Evolutionary conservation across 1,140 invertebrate genomes (phyloP), one percentile per base, ranked within the genome.

Genomic region (Macrotrachela quadricornifera): DNA sequence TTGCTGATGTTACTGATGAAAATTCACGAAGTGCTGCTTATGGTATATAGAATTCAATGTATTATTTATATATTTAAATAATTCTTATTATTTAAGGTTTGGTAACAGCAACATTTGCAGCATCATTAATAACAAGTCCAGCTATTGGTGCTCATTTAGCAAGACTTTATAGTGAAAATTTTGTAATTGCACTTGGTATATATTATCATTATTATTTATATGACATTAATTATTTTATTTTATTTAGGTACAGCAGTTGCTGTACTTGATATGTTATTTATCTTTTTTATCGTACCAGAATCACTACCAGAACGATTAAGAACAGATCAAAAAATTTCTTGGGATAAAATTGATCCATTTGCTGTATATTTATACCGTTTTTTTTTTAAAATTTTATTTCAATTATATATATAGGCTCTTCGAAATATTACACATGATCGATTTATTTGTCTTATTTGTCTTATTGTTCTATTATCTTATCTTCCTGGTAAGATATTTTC

Each of bases 1-100:
- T 99, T 53, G 92, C 92, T 40, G 92, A 99, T 73, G 87, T 99
- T n/a, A 99, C 92, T 18, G 85, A 90, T 58, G 86, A 95, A 62
- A 80, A 83, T 62, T 87, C 97, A 67, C 75, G 94, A 50, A 90
- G 85, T 61, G 77, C 83, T 51, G 91, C 92, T 12, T 99, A 97
- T 74, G 92, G 92, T 50, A 73, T 95, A 62, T 88, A 92, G 59
- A 72, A 74, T 67, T 44, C 9, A 2, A n/a, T 18, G 2, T 30
- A 8, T 18, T 18, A 2, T n/a, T 4, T 44, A n/a, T n/a, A 13
- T 15, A 42, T 21, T 11, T 39, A 14, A 41, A 10, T 38, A 10
- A 15, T 52, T 9, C n/a, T 42, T 55, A 56, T 52, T 53, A 41
- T 17, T 50, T 17, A 51, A 40, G 57, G 61, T 39, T 55, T 80